Conservation (phyloP, 2,113 vertebrate species). For the Atherinomorus stipes region DNA sequence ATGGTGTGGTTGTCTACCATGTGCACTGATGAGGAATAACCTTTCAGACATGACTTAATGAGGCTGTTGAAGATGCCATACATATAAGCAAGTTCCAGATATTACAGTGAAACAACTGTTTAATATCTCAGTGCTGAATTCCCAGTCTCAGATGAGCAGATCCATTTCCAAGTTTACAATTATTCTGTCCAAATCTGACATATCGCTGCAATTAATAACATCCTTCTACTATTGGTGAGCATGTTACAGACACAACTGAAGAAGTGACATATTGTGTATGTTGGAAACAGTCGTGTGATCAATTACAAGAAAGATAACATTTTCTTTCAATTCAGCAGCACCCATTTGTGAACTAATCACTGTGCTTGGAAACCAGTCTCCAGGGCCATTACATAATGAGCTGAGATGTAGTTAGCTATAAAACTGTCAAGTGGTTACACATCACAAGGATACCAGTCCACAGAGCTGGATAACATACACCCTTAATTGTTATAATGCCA, state of each 20-base stretch:
- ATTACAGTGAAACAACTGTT: constrained; percentile 59
- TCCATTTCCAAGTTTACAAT: constrained; percentile 60
- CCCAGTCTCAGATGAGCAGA: constrained; percentile 52
- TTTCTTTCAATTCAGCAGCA: constrained; percentile 60
- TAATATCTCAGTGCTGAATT: constrained; percentile 61
- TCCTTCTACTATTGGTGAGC: constrained; percentile 57
- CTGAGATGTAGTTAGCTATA: constrained; percentile 62
- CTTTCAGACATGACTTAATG: constrained; percentile 63
- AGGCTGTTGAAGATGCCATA: constrained; percentile 48
- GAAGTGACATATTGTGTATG: not conserved
- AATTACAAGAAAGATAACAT: constrained; percentile 66
- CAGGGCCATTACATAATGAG: constrained; percentile 71
- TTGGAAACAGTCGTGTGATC: constrained; percentile 54
- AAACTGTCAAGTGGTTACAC: constrained; percentile 74
- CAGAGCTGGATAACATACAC: constrained; percentile 37
- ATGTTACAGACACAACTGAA: constrained; percentile 56
- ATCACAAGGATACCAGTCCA: constrained; percentile 53
- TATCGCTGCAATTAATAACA: constrained; percentile 64
- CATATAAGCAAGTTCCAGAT: constrained; percentile 61
- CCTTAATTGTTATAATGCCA: constrained; percentile 47
- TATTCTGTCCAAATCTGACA: constrained; percentile 61
- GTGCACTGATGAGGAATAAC: constrained; percentile 59
- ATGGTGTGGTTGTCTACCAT: constrained; percentile 27
- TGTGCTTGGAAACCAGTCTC: constrained; percentile 71
- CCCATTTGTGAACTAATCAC: constrained; percentile 69